phyloP scores from a whole-genome alignment of 2,113 vertebrate genomes.

The Cepphus grylle region DNA sequence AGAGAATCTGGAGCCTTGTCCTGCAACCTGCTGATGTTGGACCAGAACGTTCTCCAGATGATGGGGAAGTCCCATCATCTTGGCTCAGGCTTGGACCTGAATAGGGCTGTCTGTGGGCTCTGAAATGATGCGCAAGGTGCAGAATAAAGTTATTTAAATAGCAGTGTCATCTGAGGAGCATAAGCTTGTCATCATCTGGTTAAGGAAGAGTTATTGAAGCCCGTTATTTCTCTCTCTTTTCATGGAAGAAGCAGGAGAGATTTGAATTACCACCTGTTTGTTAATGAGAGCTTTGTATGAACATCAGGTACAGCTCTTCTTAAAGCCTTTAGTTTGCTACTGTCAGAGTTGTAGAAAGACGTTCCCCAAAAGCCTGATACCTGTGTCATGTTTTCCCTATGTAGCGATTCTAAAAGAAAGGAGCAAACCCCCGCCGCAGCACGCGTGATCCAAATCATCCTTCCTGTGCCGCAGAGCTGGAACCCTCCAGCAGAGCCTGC shows the following conservation, averaged over 20 bases:
- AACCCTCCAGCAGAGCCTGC: not conserved
- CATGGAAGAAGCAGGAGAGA: not conserved
- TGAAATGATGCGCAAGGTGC: no score
- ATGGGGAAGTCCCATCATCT: not conserved
- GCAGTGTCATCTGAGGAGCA: not conserved
- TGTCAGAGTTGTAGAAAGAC: not conserved
- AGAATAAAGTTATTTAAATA: not conserved
- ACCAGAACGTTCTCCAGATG: not conserved
- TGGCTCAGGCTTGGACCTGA: not conserved
- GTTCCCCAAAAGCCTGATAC: not conserved
- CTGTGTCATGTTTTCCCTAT: not conserved
- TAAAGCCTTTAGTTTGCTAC: not conserved
- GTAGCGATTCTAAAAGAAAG: not conserved
- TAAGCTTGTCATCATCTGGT: not conserved
- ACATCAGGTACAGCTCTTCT: not conserved
- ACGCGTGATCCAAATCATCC: rapidly evolving
- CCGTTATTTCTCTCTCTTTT: not conserved
- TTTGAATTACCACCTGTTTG: not conserved
- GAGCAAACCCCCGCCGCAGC: not conserved
- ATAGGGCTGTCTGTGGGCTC: not conserved
- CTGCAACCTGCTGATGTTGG: rapidly evolving
- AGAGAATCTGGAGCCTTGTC: not conserved
- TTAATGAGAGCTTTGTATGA: not conserved
- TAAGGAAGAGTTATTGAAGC: not conserved
- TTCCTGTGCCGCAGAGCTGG: rapidly evolving